Conservation (phyloP, 2,797 vertebrate genomes). For the Potorous gilbertii region DNA sequence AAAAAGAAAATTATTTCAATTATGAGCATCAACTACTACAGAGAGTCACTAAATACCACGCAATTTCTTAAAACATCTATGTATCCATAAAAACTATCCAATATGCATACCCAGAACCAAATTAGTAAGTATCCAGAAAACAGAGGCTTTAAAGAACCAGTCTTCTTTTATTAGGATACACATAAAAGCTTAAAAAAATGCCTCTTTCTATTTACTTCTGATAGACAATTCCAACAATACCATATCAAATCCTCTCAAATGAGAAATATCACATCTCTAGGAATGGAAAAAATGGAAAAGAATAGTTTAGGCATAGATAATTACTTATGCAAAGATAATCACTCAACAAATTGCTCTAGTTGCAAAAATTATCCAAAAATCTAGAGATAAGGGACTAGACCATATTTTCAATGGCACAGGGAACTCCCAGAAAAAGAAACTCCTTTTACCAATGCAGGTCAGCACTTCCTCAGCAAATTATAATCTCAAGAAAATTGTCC, state of each 20-base stretch:
- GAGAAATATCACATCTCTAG: background rate
- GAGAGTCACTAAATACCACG: background rate
- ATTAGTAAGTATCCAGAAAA: too few relatives aligned
- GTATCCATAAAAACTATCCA: background rate
- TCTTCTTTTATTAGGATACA: conserved; percentile 8
- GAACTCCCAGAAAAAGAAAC: background rate
- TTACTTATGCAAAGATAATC: background rate
- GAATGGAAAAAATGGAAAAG: conserved; percentile 18
- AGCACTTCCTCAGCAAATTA: background rate
- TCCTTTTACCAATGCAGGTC: background rate
- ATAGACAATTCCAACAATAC: background rate
- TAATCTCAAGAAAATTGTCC: background rate
- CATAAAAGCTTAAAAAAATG: conserved; percentile 36
- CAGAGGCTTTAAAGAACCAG: too few relatives aligned
- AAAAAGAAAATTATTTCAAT: conserved; percentile 29
- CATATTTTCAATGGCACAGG: background rate
- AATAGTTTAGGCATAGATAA: background rate
- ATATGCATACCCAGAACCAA: background rate
- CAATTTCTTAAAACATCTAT: conserved; percentile 12
- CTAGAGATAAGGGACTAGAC: background rate
- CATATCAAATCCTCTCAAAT: conserved; percentile 40
- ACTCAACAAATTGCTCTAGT: background rate
- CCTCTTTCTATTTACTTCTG: background rate
- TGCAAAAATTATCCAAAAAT: background rate
- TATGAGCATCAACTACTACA: background rate